Evolutionary conservation across 2,797 vertebrate genomes (phyloP).

Genomic region (Argentina silus): DNA sequence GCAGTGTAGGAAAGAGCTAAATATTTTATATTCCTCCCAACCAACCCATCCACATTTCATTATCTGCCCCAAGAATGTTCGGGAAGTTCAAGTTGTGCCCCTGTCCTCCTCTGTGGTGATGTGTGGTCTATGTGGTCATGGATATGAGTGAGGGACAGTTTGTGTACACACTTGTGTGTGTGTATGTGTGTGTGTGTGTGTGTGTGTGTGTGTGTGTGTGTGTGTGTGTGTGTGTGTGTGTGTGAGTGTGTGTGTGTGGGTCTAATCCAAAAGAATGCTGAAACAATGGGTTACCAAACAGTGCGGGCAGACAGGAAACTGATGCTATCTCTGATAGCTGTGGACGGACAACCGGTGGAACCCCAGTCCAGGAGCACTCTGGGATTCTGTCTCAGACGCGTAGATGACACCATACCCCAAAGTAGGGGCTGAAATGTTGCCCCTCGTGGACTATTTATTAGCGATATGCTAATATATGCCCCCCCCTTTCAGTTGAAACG

Average conservation of each 20-base stretch:
- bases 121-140: slow-evolving; percentile 18
- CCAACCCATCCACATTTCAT: neutral
- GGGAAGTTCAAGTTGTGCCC: neutral
- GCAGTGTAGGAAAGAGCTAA: neutral
- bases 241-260: neutral
- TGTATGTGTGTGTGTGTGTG: slow-evolving; percentile 5
- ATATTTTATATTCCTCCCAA: slow-evolving; percentile 2
- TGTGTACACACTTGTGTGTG: neutral
- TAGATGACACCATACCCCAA: slow-evolving; percentile 41
- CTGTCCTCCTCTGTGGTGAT: neutral
- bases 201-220: neutral
- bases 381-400: slow-evolving; percentile 34
- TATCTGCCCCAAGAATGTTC: neutral
- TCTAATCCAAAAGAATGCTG: slow-evolving; percentile 39
- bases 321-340: slow-evolving; percentile 47
- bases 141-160: neutral
- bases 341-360: slow-evolving; percentile 9
- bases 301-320: slow-evolving; percentile 36
- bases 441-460: slow-evolving; percentile 42
- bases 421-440: slow-evolving; percentile 28
- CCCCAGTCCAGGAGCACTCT: slow-evolving; percentile 29
- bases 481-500: neutral
- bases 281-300: slow-evolving; percentile 19
- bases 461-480: slow-evolving; percentile 37
- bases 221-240: neutral